Base-by-base conservation (phyloP, 2,113 vertebrate genomes). In the Carettochelys insculpta region DNA sequence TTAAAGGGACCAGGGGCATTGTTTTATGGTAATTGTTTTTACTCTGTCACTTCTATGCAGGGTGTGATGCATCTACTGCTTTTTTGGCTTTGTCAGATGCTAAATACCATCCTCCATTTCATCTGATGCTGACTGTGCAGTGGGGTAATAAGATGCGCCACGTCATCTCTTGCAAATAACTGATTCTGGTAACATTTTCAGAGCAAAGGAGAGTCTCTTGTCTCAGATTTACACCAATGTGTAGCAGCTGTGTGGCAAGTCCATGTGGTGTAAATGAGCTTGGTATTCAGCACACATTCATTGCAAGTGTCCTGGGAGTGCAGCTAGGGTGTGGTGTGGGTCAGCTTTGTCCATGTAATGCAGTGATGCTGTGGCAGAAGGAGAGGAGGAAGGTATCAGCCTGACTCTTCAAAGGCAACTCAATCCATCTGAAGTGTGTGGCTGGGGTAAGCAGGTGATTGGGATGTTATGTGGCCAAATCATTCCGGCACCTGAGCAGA, bases 341-440 rank as follows among this genome's bases (percentile, higher is more conserved):
- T 92, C 87, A 81, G 27, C 89, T 19, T 65, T n/a, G 76, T 87
- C 91, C 77, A 12, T 73, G 12, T 56, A 25, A 76, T 43, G 88
- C 93, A 87, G 61, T 90, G 88, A 84, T 43, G 68, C 68, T 79
- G 54, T 92, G 73, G 82, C 61, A 92, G 86, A 77, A 85, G 76
- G 84, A 95, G 54, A 61, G 77, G 86, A 90, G 86, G 90, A 93
- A 88, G 86, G 73, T 82, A 65, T 54, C 84, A 86, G 51, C 88
- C 77, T 85, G 51, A 48, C 86, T 88, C 92, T 90, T 65, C 84
- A 94, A 68, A 92, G 90, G 80, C 82, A 82, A 76, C 65, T 51
- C 8, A 85, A 52, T 80, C 68, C 90, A 77, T 48, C 77, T 0
- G 2, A 84, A 80, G 5, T 82, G 50, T 79, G 29, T 56, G 86